phyloP scores from a whole-genome alignment of 2,113 vertebrate species.

The Perca schrenkii region DNA sequence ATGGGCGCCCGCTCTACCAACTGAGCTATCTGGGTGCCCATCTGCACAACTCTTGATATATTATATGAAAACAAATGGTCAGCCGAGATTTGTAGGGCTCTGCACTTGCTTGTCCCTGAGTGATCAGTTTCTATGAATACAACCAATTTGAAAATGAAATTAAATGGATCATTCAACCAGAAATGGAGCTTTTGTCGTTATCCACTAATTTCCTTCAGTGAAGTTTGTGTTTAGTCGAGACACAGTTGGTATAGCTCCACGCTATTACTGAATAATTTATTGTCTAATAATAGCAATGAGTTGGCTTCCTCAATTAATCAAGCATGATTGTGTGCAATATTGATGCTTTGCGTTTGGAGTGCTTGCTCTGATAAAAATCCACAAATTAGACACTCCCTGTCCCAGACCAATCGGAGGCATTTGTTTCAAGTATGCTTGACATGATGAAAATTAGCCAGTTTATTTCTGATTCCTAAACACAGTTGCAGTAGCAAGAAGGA shows the following conservation, averaged over 20 bases:
- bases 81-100: neutral
- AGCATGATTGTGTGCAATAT: conserved; percentile 14
- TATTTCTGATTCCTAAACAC: neutral
- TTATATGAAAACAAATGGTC: neutral
- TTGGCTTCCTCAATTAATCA: conserved; percentile 25
- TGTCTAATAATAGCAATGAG: neutral
- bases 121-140: neutral
- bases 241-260: neutral
- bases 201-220: neutral
- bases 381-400: conserved; percentile 8
- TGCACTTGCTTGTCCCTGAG: neutral
- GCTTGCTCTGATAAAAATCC: conserved; percentile 6
- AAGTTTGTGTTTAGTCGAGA: neutral
- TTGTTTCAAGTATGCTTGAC: conserved; percentile 8
- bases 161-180: neutral
- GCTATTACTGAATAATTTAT: neutral
- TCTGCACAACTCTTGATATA: neutral
- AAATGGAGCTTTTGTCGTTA: neutral
- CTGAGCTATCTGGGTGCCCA: no score
- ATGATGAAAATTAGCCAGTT: neutral
- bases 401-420: conserved; percentile 26
- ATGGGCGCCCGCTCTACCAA: no score
- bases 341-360: neutral
- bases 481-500: neutral
- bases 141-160: conserved; percentile 9